Evolutionary conservation across 1,140 invertebrate genomes (phyloP).

Genomic region (Elymnias hypermnestra): DNA sequence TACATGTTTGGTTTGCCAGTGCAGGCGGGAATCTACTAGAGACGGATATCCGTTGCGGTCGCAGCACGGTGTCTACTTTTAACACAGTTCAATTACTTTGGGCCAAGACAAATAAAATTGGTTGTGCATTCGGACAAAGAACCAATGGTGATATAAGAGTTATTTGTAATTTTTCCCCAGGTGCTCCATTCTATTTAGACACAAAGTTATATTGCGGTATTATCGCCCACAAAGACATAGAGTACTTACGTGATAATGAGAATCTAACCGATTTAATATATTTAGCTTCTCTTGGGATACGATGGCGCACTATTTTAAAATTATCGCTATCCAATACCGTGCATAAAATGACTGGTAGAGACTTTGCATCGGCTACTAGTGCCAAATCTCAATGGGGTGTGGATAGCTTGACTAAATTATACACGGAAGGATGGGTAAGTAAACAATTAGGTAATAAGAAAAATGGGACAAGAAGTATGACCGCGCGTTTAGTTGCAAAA

Average conservation of each 20-base stretch:
- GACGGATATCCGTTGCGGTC: conserved; percentile 50
- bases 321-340: background rate
- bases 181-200: conserved; percentile 46
- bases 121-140: conserved; percentile 48
- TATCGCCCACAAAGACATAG: conserved; percentile 30
- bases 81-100: conserved; percentile 53
- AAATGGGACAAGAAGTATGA: conserved; percentile 44
- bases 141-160: conserved; percentile 47
- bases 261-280: conserved; percentile 27
- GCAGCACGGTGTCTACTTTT: conserved; percentile 36
- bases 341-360: background rate
- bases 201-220: conserved; percentile 55
- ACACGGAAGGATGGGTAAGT: conserved; percentile 34
- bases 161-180: conserved; percentile 59
- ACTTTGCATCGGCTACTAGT: background rate
- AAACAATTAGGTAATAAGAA: conserved; percentile 18
- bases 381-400: conserved; percentile 26
- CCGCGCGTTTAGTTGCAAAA: conserved; percentile 48
- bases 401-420: conserved; percentile 37
- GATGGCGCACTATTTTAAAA: conserved; percentile 15
- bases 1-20: conserved; percentile 55
- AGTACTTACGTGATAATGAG: conserved; percentile 9
- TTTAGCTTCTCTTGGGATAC: conserved; percentile 30
- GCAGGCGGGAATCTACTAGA: conserved; percentile 33
- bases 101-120: conserved; percentile 55